Base-by-base conservation (phyloP, 2,113 vertebrate species). In the Mystacornis crossleyi region DNA sequence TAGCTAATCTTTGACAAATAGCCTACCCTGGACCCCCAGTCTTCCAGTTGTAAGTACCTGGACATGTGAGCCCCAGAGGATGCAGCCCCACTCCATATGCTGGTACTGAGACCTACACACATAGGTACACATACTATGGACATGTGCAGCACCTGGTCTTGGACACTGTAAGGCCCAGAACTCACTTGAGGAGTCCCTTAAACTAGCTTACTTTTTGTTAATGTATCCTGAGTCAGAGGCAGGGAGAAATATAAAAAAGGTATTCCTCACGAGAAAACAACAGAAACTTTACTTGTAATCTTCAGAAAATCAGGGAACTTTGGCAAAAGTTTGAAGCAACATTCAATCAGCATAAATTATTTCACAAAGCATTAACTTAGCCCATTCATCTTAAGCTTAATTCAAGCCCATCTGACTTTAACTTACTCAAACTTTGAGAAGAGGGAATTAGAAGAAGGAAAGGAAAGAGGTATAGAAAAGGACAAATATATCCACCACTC, bases 11-110 rank as follows among this genome's bases (percentile, higher is more conserved):
- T 45, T 40, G 38, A 34, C 21, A 48, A 4, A 20, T 18, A 18
- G 6, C 24, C 12, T 50, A 21, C 31, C 10, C 12, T 31, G 33
- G 21, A 36, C 3, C 5, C 3, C 8, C 3, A 2, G 10, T 28
- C 24, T 57, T 18, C 15, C 26, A 53, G 6, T 6, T 55, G 6
- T 11, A 61, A 19, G 3, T 14, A 14, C 17, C 33, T n/a, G 29
- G 55, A 66, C 11, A 24, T 6, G 6, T 31, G 50, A 61, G 16
- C 12, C 21, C 1, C 25, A 40, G 1, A 64, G 29, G 17, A 60
- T 54, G 40, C 51, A 89, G 25, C 12, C 14, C 15, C 36, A 4
- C 12, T 50, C 48, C 24, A 38, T 20, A 8, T 54, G 31, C 23
- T 17, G 9, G 14, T 8, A 24, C 25, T 61, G 55, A 64, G 31